These are phyloP conservation scores for Glandiceps talaboti DNA, from an alignment of 53 echinoderm and acorn worm genomes.

Conservation along the genomic window DNA sequence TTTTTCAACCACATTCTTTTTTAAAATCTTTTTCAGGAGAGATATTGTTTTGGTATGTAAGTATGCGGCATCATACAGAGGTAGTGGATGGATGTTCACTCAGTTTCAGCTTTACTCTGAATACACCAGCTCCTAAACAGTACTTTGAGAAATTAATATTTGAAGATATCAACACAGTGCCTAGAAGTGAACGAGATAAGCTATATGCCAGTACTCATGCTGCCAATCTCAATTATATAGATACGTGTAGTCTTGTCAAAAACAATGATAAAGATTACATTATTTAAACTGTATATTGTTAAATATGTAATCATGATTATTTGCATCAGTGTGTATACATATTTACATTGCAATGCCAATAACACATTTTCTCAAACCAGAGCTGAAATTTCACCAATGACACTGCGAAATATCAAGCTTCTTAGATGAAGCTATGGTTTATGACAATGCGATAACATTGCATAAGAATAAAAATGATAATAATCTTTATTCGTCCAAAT, in stretches of 20 bases:
- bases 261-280: slow-evolving; percentile 24
- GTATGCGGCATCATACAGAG: slow-evolving; percentile 77
- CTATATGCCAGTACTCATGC: slow-evolving; percentile 20
- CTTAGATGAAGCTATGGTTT: too few relatives aligned
- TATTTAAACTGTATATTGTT: too few relatives aligned
- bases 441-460: too few relatives aligned
- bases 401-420: too few relatives aligned
- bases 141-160: slow-evolving; percentile 39
- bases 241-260: slow-evolving; percentile 26
- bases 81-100: slow-evolving; percentile 79
- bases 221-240: slow-evolving; percentile 22
- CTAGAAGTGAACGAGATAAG: slow-evolving; percentile 16
- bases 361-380: too few relatives aligned
- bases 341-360: too few relatives aligned
- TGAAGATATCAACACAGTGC: slow-evolving; percentile 22
- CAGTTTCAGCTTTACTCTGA: slow-evolving; percentile 64
- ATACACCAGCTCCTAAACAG: slow-evolving; percentile 49
- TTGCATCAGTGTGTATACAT: too few relatives aligned
- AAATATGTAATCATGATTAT: too few relatives aligned
- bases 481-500: too few relatives aligned
- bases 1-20: too few relatives aligned
- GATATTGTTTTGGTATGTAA: slow-evolving; percentile 64
- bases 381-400: too few relatives aligned
- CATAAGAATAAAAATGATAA: too few relatives aligned
- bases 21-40: slow-evolving; percentile 45